Conservation (phyloP, 2,113 vertebrate genomes). For the Plestiodon gilberti region DNA sequence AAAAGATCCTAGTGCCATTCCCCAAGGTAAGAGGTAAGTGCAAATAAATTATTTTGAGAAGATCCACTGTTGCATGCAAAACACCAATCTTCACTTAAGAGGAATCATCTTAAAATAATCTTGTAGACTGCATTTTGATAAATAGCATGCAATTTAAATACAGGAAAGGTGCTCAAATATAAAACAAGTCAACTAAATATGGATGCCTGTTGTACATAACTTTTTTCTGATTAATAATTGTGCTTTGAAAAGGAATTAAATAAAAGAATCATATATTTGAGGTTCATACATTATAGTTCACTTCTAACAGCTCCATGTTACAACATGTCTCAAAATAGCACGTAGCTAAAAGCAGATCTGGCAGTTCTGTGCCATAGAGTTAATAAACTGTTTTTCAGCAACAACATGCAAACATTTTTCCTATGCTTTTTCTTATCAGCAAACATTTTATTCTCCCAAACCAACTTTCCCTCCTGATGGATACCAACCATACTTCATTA, state of each 20-base stretch:
- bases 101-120: slow-evolving; percentile 31
- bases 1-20: background rate
- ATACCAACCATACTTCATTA: slow-evolving; percentile 57
- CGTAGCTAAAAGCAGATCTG: slow-evolving; percentile 57
- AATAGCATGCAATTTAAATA: slow-evolving; percentile 44
- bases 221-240: slow-evolving; percentile 59
- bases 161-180: slow-evolving; percentile 44
- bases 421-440: slow-evolving; percentile 36
- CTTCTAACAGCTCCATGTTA: background rate
- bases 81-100: slow-evolving; percentile 25
- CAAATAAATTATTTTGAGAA: slow-evolving; percentile 15
- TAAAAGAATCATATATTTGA: slow-evolving; percentile 59
- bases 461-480: slow-evolving; percentile 58
- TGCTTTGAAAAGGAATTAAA: slow-evolving; percentile 65
- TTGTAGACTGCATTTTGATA: slow-evolving; percentile 41
- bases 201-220: slow-evolving; percentile 65
- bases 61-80: background rate
- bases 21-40: background rate
- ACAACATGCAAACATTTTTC: slow-evolving; percentile 36
- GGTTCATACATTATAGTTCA: slow-evolving; percentile 58
- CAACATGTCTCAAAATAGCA: slow-evolving; percentile 11
- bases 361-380: slow-evolving; percentile 53
- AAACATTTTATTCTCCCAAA: slow-evolving; percentile 52
- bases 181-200: slow-evolving; percentile 63
- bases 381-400: slow-evolving; percentile 17